Percentiles rank a stretch among this genome's conserved stretches.
Evolutionary conservation across 2,888 invertebrate genomes (phyloP).

Genomic region (Alviniconcha strummeri): DNA sequence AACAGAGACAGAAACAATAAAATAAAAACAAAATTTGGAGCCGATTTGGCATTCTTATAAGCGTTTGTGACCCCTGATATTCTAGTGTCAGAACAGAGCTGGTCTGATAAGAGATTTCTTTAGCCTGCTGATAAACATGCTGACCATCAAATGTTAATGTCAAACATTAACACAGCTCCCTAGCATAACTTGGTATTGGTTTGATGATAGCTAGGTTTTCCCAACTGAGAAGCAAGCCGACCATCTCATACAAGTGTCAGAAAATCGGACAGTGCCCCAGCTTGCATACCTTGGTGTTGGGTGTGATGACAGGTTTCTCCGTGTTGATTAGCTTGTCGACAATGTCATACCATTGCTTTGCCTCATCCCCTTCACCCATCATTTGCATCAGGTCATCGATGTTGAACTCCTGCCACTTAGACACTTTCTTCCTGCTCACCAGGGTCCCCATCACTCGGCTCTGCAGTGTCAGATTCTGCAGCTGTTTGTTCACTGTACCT

Average conservation of each 20-base stretch:
- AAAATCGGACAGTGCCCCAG: neutral
- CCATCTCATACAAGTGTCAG: too few relatives aligned
- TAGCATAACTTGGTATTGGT: neutral
- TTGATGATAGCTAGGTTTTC: neutral
- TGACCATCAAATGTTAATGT: neutral
- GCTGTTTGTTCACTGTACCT: neutral
- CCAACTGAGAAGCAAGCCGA: too few relatives aligned
- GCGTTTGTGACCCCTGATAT: too few relatives aligned
- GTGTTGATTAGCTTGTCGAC: conserved; percentile 1
- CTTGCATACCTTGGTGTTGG: conserved; percentile 5
- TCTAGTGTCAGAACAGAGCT: neutral
- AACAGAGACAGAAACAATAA: conserved; percentile 4
- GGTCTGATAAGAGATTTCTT: neutral
- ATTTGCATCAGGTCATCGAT: conserved; percentile 8
- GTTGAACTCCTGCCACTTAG: conserved; percentile 2
- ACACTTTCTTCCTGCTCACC: neutral
- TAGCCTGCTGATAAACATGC: neutral
- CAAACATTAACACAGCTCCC: neutral
- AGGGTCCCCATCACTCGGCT: neutral
- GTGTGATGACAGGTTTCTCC: neutral
- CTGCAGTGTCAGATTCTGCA: neutral
- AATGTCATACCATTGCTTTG: conserved; percentile 1
- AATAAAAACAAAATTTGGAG: neutral
- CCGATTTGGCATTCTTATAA: too few relatives aligned
- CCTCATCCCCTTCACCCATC: neutral